Percentiles rank a stretch among this genome's conserved stretches.
Evolutionary conservation across 2,797 vertebrate genomes (phyloP).

Genomic region (Dendrocincla tyrannina): DNA sequence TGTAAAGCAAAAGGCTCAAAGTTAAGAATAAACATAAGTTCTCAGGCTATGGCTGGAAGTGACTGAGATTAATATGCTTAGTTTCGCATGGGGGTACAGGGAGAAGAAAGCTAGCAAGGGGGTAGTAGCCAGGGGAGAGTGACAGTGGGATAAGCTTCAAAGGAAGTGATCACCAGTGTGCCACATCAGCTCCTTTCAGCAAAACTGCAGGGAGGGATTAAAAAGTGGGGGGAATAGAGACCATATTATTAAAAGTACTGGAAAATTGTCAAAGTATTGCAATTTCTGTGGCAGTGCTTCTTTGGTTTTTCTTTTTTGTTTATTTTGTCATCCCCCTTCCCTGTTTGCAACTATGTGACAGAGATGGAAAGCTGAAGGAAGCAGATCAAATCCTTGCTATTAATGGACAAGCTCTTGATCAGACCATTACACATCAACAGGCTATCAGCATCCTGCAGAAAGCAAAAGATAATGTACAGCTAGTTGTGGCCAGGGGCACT

Average conservation of each 20-base stretch:
- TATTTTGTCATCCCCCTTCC: neutral
- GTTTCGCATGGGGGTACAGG: conserved; percentile 1
- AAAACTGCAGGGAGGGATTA: conserved; percentile 30
- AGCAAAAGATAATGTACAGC: conserved; percentile 87
- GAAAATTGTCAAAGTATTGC: conserved; percentile 14
- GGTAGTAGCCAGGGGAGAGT: neutral
- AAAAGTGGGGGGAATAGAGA: neutral
- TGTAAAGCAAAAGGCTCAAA: conserved; percentile 33
- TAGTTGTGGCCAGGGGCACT: conserved; percentile 88
- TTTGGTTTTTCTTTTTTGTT: neutral
- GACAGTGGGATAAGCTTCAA: conserved; percentile 51
- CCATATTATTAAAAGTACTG: conserved; percentile 28
- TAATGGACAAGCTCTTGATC: conserved; percentile 89
- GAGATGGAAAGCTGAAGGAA: conserved; percentile 93
- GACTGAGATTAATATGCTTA: conserved; percentile 27
- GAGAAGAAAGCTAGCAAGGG: conserved; percentile 18
- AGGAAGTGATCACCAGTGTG: conserved; percentile 21
- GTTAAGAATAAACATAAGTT: conserved; percentile 21
- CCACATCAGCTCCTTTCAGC: conserved; percentile 3
- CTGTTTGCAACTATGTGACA: conserved; percentile 55
- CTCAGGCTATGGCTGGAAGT: neutral
- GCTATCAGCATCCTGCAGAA: conserved; percentile 92
- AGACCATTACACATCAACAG: conserved; percentile 94
- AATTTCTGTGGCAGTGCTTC: conserved; percentile 4
- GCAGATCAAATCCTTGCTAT: conserved; percentile 97